Evolutionary conservation across 1,140 invertebrate genomes (phyloP), one percentile per base, ranked within the genome.

Genomic region (Hetaerina americana): DNA sequence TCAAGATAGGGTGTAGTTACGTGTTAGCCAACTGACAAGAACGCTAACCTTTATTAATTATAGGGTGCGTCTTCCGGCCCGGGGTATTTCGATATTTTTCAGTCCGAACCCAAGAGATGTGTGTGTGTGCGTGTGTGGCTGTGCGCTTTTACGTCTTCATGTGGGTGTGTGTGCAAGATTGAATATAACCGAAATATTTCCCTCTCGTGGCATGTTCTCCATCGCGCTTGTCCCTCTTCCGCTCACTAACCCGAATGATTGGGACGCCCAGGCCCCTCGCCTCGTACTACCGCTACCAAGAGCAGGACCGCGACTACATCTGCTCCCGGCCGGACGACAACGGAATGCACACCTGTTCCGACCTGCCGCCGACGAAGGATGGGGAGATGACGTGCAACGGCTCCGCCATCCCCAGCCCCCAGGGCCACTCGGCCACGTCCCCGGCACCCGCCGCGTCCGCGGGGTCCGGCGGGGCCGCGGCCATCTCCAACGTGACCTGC

Each of bases 231-330:
- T 74, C 29, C 70, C 28, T 31, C 27, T 72, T 68, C 66, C 40
- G 69, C 68, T 73, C 27, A 67, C 2, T 57, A 57, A 57, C 40
- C 40, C 40, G 2, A 27, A 49, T 68, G 69, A 40, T 73, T 72
- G 71, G 77, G 71, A 74, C 69, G 80, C 82, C 84, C 82, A 88
- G 87, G 76, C 83, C 84, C 75, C 80, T 87, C 75, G 89, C 90
- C 76, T 87, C 89, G 76, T 92, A 92, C 85, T 94, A 92, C 83
- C 87, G 89, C 80, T 86, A 89, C 78, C 78, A 82, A 66, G 83
- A 86, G 66, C 91, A 92, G 79, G 95, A 97, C 77, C 88, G 94
- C 83, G 97, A 99, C 82, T 99, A 97, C 83, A 99, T 99, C 76
- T 99, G 98, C 83, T 95, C 94, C 68, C 89, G 90, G 76, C 89